These are phyloP conservation scores for Philonicus albiceps DNA, from an alignment of 2,888 invertebrate genomes.

Conservation along the genomic window DNA sequence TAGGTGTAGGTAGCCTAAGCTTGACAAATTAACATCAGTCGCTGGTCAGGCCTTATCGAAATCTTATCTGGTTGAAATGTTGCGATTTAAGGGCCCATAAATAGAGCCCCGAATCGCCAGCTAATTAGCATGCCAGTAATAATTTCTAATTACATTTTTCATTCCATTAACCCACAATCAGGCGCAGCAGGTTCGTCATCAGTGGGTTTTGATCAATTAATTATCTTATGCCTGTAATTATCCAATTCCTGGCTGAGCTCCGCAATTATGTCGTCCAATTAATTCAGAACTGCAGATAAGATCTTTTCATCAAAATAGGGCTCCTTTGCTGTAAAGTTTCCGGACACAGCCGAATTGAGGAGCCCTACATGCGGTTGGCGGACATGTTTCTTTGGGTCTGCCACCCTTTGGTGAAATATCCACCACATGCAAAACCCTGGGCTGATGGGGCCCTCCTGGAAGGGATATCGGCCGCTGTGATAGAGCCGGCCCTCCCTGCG, in stretches of 20 bases:
- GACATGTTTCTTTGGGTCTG: background rate
- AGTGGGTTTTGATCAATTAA: conserved; percentile 26
- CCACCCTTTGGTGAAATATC: too few species aligned
- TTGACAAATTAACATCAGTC: background rate
- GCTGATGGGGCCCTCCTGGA: background rate
- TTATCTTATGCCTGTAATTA: conserved; percentile 34
- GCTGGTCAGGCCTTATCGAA: background rate
- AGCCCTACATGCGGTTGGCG: background rate
- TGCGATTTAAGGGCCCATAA: background rate
- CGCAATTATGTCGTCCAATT: conserved; percentile 41
- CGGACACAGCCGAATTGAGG: background rate
- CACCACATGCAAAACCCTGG: background rate
- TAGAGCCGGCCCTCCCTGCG: background rate
- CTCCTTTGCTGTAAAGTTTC: background rate
- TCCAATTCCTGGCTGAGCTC: conserved; percentile 1
- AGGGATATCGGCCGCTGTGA: background rate
- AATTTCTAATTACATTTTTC: conserved; percentile 25
- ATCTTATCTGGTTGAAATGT: background rate
- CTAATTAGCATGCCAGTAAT: conserved; percentile 21
- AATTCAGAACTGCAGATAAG: conserved; percentile 26
- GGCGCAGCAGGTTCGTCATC: background rate
- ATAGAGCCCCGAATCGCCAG: background rate
- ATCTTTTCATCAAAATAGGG: conserved; percentile 20
- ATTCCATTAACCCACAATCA: background rate
- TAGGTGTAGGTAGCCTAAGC: background rate